Evolutionary conservation across 2,113 vertebrate genomes (phyloP), one percentile per base, ranked within the genome.

Genomic region (Amphilophus citrinellus): DNA sequence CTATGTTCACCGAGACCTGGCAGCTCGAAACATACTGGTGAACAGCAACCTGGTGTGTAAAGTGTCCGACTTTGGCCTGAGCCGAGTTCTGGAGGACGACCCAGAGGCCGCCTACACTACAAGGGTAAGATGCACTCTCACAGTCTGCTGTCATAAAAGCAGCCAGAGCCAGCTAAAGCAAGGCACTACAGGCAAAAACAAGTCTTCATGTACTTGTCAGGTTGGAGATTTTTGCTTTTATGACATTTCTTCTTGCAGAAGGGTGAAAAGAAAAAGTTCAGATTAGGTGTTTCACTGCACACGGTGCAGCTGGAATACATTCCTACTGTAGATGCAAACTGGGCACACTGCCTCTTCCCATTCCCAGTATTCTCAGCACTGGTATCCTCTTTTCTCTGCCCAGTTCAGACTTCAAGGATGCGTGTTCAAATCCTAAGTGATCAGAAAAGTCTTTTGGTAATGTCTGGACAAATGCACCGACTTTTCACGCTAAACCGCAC

Each of bases 41-140:
- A 99, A 99, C 93, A 99, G 98, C 95, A 99, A 99, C 96, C 94
- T 99, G 84, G 98, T 99, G 81, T 99, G 98, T 91, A 99, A 99
- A 90, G 98, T 99, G 77, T 99, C 98, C 0, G 98, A 99, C 93
- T 99, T 99, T 0, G 98, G 98, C 90, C 98, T 99, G 97, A 99
- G 98, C 24, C 96, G 98, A 0, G 98, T 99, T 20, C 96, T 99
- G 47, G 97, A 99, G 92, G 98, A 99, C 0, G 98, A 99, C 81
- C 98, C 98, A 0, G 98, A 99, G 90, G 98, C 98, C 7, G 98
- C 98, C 42, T 99, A 99, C 76, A 99, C 98, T 7, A 99, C 98
- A 2, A 96, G 97, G 96, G 98, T 99, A 92, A 94, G 92, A 84
- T 56, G 44, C 3, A 22, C 61, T 44, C 53, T 35, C 24, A 17